Conservation (phyloP, 2,797 vertebrate genomes). For the Malurus splendens region DNA sequence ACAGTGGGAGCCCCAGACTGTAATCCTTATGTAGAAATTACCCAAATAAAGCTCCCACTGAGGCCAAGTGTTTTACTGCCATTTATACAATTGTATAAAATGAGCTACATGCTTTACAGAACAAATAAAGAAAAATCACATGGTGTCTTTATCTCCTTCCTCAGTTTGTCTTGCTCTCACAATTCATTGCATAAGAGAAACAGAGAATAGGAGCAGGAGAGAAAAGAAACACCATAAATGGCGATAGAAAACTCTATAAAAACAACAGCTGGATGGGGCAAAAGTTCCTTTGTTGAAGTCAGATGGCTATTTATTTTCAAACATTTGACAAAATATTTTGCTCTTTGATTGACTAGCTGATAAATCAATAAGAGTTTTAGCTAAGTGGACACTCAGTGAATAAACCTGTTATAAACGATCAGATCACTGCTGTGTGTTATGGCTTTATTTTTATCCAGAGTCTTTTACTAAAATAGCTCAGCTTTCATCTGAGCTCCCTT, state of each 20-base stretch:
- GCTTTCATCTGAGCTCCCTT: conserved; percentile 6
- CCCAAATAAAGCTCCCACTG: conserved; percentile 44
- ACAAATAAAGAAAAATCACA: conserved; percentile 50
- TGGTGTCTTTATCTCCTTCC: conserved; percentile 38
- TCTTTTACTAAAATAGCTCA: conserved; percentile 15
- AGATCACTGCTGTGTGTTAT: not conserved
- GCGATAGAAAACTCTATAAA: conserved; percentile 29
- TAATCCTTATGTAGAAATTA: conserved; percentile 28
- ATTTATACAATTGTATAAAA: conserved; percentile 41
- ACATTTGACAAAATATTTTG: conserved; percentile 21
- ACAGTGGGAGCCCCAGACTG: not conserved
- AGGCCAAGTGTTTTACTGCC: conserved; percentile 44
- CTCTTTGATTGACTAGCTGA: conserved; percentile 13
- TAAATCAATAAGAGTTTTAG: conserved; percentile 35
- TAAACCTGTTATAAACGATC: conserved; percentile 6
- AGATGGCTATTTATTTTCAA: conserved; percentile 35
- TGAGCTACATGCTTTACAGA: conserved; percentile 33
- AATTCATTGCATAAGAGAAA: conserved; percentile 46
- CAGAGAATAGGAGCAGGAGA: not conserved
- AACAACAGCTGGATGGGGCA: conserved; percentile 20
- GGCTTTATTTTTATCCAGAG: conserved; percentile 24
- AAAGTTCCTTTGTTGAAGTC: conserved; percentile 28
- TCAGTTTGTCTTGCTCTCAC: conserved; percentile 32
- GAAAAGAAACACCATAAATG: conserved; percentile 57
- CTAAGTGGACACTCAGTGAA: not conserved